Evolutionary conservation across 2,797 vertebrate species (phyloP), one percentile per base, ranked within the genome.

Genomic region (Brachyrhaphis roseni): DNA sequence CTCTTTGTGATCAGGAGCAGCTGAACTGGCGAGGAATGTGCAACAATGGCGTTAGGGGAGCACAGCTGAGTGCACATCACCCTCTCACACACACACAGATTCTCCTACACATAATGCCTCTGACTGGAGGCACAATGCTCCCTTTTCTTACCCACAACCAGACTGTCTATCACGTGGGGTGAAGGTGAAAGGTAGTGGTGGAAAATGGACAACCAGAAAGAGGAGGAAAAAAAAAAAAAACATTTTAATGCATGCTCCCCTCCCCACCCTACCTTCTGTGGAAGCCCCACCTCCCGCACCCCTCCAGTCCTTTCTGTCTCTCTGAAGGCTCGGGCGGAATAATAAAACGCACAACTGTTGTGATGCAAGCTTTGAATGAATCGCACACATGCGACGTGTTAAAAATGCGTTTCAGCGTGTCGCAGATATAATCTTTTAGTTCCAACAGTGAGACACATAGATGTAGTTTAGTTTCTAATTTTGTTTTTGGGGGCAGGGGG

Each of bases 61-160:
- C 94, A 93, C 94, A 94, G 94, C 94, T 95, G 94, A 94, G 93
- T 94, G 94, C 92, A 88, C 94, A 94, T 95, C 93, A 92, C 92
- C 93, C 93, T 93, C 90, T 87, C 79, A 34, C 68, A 82, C 87
- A 90, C 79, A 46, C 68, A 82, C 87, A 90, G 93, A 91, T 92
- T 93, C 93, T 88, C 88, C 80, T 80, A 78, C 92, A 93, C 92
- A 94, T 90, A 90, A 91, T 90, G 89, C 90, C 89, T 90, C 92
- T 93, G 93, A 92, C 90, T 88, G 80, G 82, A 89, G 46, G 86
- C 93, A 96, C 95, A 96, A 96, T 93, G 93, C 90, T 82, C 86
- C 88, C 91, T 91, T 94, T 95, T 95, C 92, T 71, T 28, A 91
- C 84, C 88, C 90, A 81, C 85, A 87, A 84, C 83, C 81, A 82